Evolutionary conservation across 2,113 vertebrate genomes (phyloP), one percentile per base, ranked within the genome.

Genomic region (Pseudopipra pipra): DNA sequence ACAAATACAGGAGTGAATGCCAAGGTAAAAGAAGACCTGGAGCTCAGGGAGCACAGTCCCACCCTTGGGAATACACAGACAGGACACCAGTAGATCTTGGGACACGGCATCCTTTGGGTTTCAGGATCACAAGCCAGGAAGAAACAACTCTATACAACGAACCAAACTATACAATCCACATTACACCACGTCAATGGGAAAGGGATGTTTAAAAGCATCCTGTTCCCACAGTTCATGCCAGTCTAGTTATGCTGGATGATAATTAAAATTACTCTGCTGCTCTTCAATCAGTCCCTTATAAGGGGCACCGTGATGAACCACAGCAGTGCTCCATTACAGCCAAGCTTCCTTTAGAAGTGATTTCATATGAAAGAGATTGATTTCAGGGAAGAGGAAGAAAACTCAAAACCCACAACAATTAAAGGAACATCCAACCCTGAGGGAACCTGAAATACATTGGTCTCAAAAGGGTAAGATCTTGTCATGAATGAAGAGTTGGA

Each of bases 21-120:
- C 66, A 20, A 13, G 63, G 24, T 6, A 18, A 39, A 68, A 33
- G 35, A 43, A 4, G 27, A 31, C 4, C 2, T 0, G 33, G 61
- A 33, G 3, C 8, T 49, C 9, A 1, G 0, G 1, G 41, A 70
- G 41, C 0, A 0, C 1, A 3, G 27, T 39, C 27, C 47, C 76
- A 58, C 5, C 41, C 18, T 4, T 19, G 39, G 61, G 62, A 65
- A 39, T 2, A 11, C 25, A 3, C 1, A 31, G 24, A 3, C 21
- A 31, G 63, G 49, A 30, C 49, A 37, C 6, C 52, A 82, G 75
- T 18, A 74, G 25, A 31, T 4, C 65, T 35, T 0, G 41, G 33
- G 47, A 14, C 25, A 83, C 33, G 44, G 6, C 0, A 11, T 44
- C 51, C 62, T 47, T 2, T 8, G 16, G 31, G 37, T 2, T 27